phyloP scores from a whole-genome alignment of 2,888 invertebrate species.

The Brenthis ino region DNA sequence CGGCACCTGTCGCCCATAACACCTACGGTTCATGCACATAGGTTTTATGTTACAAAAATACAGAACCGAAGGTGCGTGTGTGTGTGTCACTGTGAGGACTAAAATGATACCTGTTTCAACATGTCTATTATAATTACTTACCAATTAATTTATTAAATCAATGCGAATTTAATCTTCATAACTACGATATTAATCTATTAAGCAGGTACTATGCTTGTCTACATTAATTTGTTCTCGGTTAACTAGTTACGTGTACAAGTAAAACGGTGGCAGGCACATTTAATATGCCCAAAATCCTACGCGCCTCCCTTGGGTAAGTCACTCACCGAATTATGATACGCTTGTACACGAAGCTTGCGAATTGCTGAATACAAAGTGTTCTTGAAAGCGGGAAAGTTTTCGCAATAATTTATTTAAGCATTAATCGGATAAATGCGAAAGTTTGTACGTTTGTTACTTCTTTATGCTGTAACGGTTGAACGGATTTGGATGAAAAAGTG shows the following conservation, averaged over 20 bases:
- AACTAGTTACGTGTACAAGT: conserved; percentile 11
- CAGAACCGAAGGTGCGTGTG: too few species aligned
- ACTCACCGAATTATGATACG: conserved; percentile 10
- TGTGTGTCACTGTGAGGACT: too few species aligned
- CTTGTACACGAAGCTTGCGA: conserved; percentile 1
- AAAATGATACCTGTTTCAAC: background rate
- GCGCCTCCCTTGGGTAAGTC: conserved; percentile 14
- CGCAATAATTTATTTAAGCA: background rate
- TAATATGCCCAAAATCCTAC: conserved; percentile 19
- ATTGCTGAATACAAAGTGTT: conserved; percentile 18
- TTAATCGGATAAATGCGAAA: background rate
- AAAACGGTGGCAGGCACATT: conserved; percentile 5
- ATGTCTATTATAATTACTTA: too few species aligned
- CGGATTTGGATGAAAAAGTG: too few species aligned
- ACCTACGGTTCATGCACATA: too few species aligned
- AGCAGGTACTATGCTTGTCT: conserved; percentile 3
- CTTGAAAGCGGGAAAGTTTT: background rate
- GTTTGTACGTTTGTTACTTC: too few species aligned
- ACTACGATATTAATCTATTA: conserved; percentile 1
- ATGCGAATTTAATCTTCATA: background rate
- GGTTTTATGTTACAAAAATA: too few species aligned
- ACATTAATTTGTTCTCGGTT: conserved; percentile 23
- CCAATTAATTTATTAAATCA: too few species aligned
- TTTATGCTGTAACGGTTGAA: background rate
- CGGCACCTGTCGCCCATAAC: too few species aligned